Conservation (phyloP, 1,140 invertebrate genomes). For the Trialeurodes vaporariorum region DNA sequence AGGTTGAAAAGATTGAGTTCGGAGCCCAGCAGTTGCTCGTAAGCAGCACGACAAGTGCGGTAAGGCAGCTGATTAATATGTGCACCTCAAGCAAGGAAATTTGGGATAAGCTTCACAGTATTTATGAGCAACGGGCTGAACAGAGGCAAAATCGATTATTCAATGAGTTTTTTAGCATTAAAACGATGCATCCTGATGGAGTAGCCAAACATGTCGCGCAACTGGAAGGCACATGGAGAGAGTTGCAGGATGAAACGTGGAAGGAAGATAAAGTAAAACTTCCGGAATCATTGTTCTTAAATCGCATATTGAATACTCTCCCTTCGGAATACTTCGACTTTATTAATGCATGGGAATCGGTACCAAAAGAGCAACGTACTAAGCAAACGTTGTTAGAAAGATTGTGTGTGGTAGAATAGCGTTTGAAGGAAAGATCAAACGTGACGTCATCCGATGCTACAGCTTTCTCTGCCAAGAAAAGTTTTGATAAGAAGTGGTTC, state of each 20-base stretch:
- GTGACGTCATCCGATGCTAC: too few relatives aligned
- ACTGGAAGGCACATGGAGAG: slow-evolving; percentile 22
- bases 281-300: slow-evolving; percentile 23
- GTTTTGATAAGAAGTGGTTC: background rate
- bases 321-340: slow-evolving; percentile 22
- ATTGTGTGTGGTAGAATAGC: background rate
- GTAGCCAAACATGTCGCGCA: slow-evolving; percentile 23
- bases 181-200: slow-evolving; percentile 22
- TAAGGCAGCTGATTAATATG: slow-evolving; percentile 11
- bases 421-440: background rate
- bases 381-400: slow-evolving; percentile 1
- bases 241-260: slow-evolving; percentile 27
- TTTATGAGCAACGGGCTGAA: slow-evolving; percentile 25
- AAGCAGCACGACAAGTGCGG: slow-evolving; percentile 17
- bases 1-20: slow-evolving; percentile 6
- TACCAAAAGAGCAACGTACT: slow-evolving; percentile 11
- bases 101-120: slow-evolving; percentile 22
- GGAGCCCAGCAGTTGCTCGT: slow-evolving; percentile 12
- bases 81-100: slow-evolving; percentile 12
- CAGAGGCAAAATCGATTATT: slow-evolving; percentile 25
- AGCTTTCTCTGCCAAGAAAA: too few relatives aligned
- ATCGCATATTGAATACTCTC: slow-evolving; percentile 20
- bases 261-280: slow-evolving; percentile 20
- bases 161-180: slow-evolving; percentile 26
- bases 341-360: slow-evolving; percentile 24